Evolutionary conservation across 2,113 vertebrate genomes (phyloP).

Genomic region (Crotalus tigris): DNA sequence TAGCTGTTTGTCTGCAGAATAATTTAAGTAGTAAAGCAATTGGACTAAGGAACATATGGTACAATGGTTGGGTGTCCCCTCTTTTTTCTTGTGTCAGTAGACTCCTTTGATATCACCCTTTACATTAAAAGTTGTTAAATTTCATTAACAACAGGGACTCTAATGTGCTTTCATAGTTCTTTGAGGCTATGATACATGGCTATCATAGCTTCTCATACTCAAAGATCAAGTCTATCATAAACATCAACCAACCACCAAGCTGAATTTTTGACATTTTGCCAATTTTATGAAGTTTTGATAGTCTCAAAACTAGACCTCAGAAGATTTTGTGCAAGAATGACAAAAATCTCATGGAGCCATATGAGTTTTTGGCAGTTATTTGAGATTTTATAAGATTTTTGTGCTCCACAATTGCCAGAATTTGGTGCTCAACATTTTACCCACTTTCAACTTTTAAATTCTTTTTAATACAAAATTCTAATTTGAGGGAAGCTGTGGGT

Average conservation of each 20-base stretch:
- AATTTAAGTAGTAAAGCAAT: background rate
- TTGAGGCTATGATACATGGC: background rate
- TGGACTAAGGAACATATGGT: background rate
- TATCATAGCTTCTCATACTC: background rate
- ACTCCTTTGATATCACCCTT: background rate
- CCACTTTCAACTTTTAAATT: too few species aligned
- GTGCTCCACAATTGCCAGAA: background rate
- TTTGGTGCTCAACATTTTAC: background rate
- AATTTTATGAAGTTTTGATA: too few species aligned
- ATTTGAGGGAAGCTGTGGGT: background rate
- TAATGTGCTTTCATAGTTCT: background rate
- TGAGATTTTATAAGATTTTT: background rate
- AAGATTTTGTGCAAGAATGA: too few species aligned
- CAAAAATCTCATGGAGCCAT: background rate
- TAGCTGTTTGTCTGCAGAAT: background rate
- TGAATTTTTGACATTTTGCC: background rate
- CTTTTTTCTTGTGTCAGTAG: background rate
- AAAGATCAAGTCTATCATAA: background rate
- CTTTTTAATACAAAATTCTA: background rate
- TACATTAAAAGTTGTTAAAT: background rate
- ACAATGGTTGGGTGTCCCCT: too few species aligned
- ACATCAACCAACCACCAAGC: background rate
- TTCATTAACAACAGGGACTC: background rate
- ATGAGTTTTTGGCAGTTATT: background rate
- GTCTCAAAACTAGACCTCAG: background rate